Evolutionary conservation across 2,113 vertebrate genomes (phyloP).

Genomic region (Oostethus manadensis): DNA sequence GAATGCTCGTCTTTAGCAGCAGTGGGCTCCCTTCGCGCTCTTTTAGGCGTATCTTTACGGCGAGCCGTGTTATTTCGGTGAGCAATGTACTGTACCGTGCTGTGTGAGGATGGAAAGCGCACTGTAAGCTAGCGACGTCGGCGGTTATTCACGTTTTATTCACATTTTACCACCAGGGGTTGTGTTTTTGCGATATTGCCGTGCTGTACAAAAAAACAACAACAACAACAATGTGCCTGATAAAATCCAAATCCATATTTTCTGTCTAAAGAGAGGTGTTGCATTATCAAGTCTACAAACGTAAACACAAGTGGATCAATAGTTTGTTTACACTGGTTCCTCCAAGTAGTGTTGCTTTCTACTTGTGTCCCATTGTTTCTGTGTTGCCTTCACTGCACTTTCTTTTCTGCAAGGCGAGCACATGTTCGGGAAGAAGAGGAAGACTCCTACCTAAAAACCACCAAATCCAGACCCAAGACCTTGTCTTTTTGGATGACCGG

Average conservation of each 20-base stretch:
- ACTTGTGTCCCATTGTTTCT: constrained; percentile 19
- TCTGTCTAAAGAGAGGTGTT: neutral
- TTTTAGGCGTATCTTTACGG: neutral
- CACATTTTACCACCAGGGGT: too few relatives aligned
- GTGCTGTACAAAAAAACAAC: neutral
- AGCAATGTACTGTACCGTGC: constrained; percentile 34
- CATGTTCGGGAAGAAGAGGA: constrained; percentile 26
- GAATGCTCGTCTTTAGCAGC: neutral
- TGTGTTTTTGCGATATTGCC: neutral
- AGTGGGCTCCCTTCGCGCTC: neutral
- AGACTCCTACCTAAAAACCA: neutral
- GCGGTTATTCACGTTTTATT: neutral
- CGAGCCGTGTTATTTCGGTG: neutral
- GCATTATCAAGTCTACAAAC: too few relatives aligned
- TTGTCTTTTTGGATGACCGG: constrained; percentile 27
- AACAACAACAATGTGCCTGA: neutral
- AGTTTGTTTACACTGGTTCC: neutral
- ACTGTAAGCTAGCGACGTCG: constrained; percentile 13
- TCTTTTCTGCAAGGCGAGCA: constrained; percentile 2
- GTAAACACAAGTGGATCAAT: neutral
- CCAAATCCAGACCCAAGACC: neutral
- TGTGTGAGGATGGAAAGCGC: constrained; percentile 8
- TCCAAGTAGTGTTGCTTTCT: neutral
- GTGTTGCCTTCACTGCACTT: constrained; percentile 28
- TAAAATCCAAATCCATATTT: neutral